Conservation (phyloP, 2,888 invertebrate genomes). For the Marasmarcha lunaedactyla region DNA sequence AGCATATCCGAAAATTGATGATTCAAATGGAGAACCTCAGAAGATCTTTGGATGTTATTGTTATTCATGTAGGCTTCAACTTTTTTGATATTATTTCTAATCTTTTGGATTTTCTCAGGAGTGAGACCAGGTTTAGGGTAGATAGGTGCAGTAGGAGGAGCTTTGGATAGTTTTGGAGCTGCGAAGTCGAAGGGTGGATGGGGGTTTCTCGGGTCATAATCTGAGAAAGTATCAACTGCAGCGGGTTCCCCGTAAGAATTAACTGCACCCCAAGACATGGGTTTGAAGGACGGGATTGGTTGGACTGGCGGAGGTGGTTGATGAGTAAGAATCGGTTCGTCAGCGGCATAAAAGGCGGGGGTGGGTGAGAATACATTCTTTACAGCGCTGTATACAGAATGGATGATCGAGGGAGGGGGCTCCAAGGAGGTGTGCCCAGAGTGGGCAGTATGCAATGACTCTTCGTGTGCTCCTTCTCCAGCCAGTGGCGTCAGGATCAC, state of each 20-base stretch:
- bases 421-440: conserved; percentile 43
- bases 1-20: conserved; percentile 36
- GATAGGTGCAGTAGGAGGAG: conserved; percentile 19
- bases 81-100: conserved; percentile 47
- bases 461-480: conserved; percentile 27
- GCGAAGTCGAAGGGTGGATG: conserved; percentile 38
- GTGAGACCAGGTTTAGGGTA: conserved; percentile 32
- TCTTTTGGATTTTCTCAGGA: conserved; percentile 50
- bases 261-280: conserved; percentile 49
- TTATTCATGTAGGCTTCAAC: conserved; percentile 35
- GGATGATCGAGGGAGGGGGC: conserved; percentile 47
- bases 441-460: conserved; percentile 30
- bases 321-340: conserved; percentile 15
- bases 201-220: conserved; percentile 38
- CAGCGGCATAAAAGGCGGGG: conserved; percentile 3
- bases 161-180: conserved; percentile 33
- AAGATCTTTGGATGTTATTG: conserved; percentile 36
- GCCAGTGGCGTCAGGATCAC: conserved; percentile 55
- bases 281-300: conserved; percentile 36
- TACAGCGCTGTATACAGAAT: conserved; percentile 49
- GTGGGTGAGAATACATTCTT: conserved; percentile 40
- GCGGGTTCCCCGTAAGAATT: conserved; percentile 60
- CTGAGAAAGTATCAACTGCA: conserved; percentile 34
- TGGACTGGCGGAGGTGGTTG: conserved; percentile 47
- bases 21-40: conserved; percentile 37